Conservation (phyloP, 2,888 invertebrate species). For the Agriopis aurantiaria region DNA sequence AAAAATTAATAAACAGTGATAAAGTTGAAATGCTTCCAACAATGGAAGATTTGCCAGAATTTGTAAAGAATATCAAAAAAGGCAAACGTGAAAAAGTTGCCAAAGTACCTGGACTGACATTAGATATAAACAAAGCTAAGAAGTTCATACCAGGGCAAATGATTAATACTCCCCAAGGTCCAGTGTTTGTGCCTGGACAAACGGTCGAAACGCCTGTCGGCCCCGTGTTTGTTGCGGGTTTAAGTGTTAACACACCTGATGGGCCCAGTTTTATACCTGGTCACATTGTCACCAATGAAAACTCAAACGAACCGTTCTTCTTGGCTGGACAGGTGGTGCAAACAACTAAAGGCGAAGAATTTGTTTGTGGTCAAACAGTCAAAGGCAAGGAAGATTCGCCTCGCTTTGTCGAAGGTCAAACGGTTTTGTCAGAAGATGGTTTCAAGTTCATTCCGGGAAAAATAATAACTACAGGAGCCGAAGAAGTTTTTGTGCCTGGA, state of each 20-base stretch:
- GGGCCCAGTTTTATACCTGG: conserved; percentile 91
- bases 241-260: conserved; percentile 89
- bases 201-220: conserved; percentile 90
- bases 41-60: conserved; percentile 87
- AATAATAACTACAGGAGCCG: conserved; percentile 76
- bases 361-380: conserved; percentile 88
- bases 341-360: conserved; percentile 85
- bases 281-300: conserved; percentile 87
- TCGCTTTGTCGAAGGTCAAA: conserved; percentile 88
- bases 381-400: conserved; percentile 84
- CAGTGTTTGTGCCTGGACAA: conserved; percentile 91
- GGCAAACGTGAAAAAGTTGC: conserved; percentile 86
- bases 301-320: conserved; percentile 88
- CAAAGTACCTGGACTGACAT: conserved; percentile 88
- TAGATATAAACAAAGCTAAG: conserved; percentile 89
- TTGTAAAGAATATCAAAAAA: conserved; percentile 87
- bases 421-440: conserved; percentile 87
- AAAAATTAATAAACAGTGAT: conserved; percentile 85
- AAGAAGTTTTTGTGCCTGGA: conserved; percentile 87
- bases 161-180: conserved; percentile 89
- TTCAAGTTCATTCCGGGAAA: conserved; percentile 88
- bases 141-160: conserved; percentile 91
- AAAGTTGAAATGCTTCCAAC: conserved; percentile 87
- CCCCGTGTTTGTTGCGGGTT: conserved; percentile 90
- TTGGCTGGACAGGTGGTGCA: conserved; percentile 89